A percentile compares a stretch with the other conserved stretches of the same genome.
These are phyloP conservation scores for Ophioninae sp. DNA, from an alignment of 2,888 invertebrate genomes.

Conservation along the genomic window DNA sequence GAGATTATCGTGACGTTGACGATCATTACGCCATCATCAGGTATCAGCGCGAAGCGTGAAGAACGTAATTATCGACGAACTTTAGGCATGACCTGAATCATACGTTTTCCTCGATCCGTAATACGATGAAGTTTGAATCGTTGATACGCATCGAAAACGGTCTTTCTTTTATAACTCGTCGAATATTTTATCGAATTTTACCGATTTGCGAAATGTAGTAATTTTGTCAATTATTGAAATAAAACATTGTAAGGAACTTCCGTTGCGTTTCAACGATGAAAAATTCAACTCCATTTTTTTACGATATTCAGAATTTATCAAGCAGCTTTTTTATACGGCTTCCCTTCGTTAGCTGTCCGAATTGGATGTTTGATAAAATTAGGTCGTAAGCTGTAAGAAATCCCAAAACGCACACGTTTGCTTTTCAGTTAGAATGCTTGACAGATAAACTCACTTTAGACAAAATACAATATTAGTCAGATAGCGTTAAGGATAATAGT, in stretches of 20 bases:
- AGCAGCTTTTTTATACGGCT: not conserved
- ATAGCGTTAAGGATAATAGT: not conserved
- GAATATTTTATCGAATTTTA: too few species aligned
- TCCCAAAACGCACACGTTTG: too few species aligned
- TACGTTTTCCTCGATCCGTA: not conserved
- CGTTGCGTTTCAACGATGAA: too few species aligned
- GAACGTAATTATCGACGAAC: not conserved
- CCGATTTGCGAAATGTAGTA: too few species aligned
- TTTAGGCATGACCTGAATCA: not conserved
- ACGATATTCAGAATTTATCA: not conserved
- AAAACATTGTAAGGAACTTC: too few species aligned
- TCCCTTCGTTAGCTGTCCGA: not conserved
- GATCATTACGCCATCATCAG: not conserved
- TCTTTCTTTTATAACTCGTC: too few species aligned
- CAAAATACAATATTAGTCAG: too few species aligned
- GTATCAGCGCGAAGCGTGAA: not conserved
- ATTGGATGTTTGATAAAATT: not conserved
- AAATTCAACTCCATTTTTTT: too few species aligned
- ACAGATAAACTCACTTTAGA: too few species aligned
- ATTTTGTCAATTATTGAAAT: too few species aligned
- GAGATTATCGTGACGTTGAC: conserved; percentile 17
- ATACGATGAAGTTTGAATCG: not conserved
- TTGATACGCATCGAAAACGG: too few species aligned
- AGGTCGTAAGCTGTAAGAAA: not conserved
- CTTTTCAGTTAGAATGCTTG: too few species aligned